phyloP scores from a whole-genome alignment of 2,797 vertebrate species.

The Molothrus ater region DNA sequence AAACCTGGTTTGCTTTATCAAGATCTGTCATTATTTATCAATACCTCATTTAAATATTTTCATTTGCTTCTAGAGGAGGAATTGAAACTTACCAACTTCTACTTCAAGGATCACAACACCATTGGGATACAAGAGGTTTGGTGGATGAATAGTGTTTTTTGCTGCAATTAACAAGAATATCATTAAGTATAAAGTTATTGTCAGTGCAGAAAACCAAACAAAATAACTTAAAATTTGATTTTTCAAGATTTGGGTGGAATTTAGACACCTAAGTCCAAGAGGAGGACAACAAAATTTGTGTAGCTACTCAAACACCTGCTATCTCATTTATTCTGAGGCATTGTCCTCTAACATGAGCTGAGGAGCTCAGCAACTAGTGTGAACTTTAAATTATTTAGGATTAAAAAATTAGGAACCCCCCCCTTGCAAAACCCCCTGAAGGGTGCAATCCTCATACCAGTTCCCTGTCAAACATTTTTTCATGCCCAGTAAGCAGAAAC shows the following conservation, averaged over 20 bases:
- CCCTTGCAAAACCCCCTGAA: background rate
- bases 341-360: background rate
- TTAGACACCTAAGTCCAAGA: background rate
- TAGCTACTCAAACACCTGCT: background rate
- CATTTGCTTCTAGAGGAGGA: background rate
- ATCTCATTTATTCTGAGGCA: background rate
- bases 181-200: background rate
- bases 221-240: background rate
- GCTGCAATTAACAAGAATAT: conserved; percentile 61
- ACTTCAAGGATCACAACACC: conserved; percentile 57
- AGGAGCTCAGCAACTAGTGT: background rate
- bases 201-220: background rate
- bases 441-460: background rate
- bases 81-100: conserved; percentile 75
- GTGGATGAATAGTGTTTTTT: conserved; percentile 56
- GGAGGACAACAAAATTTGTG: background rate
- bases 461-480: background rate
- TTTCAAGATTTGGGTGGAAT: background rate
- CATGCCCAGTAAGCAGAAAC: background rate
- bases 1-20: background rate
- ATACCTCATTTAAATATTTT: background rate
- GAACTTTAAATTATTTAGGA: background rate
- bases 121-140: conserved; percentile 71
- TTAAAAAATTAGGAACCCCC: background rate
- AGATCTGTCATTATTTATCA: background rate